Percentiles rank a stretch among this genome's conserved stretches.
Evolutionary conservation across 2,888 invertebrate genomes (phyloP).

Genomic region (Caenorhabditis japonica): DNA sequence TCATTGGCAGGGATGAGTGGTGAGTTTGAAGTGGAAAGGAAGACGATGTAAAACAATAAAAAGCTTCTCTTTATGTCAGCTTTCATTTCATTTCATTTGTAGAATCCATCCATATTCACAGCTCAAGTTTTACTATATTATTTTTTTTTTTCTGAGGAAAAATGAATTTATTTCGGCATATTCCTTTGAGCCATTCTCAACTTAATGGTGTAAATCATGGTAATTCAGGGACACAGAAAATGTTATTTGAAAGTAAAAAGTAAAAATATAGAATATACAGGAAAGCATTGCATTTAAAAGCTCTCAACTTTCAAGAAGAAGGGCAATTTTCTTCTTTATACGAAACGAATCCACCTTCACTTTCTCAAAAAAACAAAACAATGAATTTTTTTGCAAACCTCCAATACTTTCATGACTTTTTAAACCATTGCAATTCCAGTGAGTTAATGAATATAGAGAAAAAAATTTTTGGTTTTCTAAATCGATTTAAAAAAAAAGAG

Average conservation of each 20-base stretch:
- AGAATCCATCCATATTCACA: too few species aligned
- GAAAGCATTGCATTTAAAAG: background rate
- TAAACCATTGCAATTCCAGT: conserved; percentile 39
- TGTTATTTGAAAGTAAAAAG: conserved; percentile 15
- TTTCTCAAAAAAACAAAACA: background rate
- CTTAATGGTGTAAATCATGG: conserved; percentile 73
- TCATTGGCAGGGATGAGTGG: conserved; percentile 58
- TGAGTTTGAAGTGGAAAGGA: conserved; percentile 54
- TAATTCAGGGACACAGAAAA: conserved; percentile 41
- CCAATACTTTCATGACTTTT: conserved; percentile 3
- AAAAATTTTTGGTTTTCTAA: too few species aligned
- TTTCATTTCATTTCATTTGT: too few species aligned
- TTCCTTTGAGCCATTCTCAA: conserved; percentile 70
- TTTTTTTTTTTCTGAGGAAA: background rate
- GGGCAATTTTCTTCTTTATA: background rate
- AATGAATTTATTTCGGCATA: conserved; percentile 73
- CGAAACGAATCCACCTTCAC: too few species aligned
- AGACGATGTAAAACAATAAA: background rate
- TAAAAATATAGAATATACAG: background rate
- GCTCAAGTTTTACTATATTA: too few species aligned
- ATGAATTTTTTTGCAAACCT: conserved; percentile 50
- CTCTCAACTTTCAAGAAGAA: background rate
- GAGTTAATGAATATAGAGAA: too few species aligned
- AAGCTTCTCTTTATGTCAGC: too few species aligned
- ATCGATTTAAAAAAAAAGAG: too few species aligned